These are phyloP conservation scores for Diacarnus erythraeanus DNA, from an alignment of 37 sponge, comb jelly and placozoan genomes.

Conservation along the genomic window DNA sequence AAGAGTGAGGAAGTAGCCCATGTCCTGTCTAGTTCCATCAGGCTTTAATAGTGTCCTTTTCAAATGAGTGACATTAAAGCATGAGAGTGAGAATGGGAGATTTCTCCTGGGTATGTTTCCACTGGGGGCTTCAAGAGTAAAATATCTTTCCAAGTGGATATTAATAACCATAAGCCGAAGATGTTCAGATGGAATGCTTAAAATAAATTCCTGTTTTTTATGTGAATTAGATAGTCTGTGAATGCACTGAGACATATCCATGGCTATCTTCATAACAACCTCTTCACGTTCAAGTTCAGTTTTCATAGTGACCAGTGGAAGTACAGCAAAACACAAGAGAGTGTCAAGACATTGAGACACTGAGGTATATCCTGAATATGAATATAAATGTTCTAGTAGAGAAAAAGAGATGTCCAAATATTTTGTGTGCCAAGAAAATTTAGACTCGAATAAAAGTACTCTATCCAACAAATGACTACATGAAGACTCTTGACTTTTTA, in stretches of 20 bases:
- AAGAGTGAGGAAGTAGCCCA: slow-evolving; percentile 20
- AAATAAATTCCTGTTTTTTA: neutral
- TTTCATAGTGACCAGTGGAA: slow-evolving; percentile 4
- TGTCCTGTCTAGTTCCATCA: neutral
- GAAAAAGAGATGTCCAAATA: slow-evolving; percentile 1
- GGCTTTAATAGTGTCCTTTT: neutral
- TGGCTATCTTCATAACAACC: neutral
- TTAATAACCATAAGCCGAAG: slow-evolving; percentile 11
- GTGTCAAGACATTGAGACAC: neutral
- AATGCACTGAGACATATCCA: neutral
- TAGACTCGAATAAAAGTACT: neutral
- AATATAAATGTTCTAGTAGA: neutral
- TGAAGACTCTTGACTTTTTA: neutral
- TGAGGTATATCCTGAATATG: neutral
- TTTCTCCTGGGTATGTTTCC: neutral
- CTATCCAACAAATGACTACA: neutral
- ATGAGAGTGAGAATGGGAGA: neutral
- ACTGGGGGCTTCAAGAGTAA: neutral
- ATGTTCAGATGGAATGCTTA: slow-evolving; percentile 4
- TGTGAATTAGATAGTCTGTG: neutral
- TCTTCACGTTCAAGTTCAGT: neutral
- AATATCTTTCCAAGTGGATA: neutral
- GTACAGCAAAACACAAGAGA: neutral
- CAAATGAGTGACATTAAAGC: neutral
- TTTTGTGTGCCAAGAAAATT: neutral